These are phyloP conservation scores for Pollenia amentaria DNA, from an alignment of 2,888 invertebrate species.

Conservation along the genomic window DNA sequence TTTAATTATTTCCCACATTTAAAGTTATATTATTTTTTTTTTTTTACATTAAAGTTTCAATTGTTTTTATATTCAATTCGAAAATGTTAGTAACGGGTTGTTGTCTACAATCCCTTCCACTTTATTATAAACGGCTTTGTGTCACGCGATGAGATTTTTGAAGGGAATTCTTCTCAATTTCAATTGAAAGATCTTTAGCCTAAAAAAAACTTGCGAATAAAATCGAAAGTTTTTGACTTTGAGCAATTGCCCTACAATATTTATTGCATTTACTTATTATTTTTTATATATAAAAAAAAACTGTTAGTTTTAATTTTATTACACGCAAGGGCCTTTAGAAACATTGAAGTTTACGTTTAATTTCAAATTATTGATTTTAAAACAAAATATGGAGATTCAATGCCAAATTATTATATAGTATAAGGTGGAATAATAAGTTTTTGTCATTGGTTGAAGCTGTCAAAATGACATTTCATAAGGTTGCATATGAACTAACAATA, in stretches of 20 bases:
- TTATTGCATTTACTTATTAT: constrained; percentile 1
- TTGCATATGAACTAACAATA: too few relatives aligned
- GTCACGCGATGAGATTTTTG: constrained; percentile 65
- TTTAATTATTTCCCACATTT: constrained; percentile 17
- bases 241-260: constrained; percentile 69
- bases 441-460: too few relatives aligned
- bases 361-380: constrained; percentile 13
- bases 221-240: constrained; percentile 68
- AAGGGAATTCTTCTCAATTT: constrained; percentile 15
- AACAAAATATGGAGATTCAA: too few relatives aligned
- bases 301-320: constrained; percentile 26
- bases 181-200: not conserved
- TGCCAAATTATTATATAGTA: too few relatives aligned
- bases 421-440: too few relatives aligned
- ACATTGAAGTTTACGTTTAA: constrained; percentile 48
- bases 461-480: too few relatives aligned
- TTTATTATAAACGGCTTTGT: constrained; percentile 39
- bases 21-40: constrained; percentile 24
- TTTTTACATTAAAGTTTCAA: constrained; percentile 11
- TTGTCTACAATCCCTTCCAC: constrained; percentile 4
- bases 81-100: not conserved
- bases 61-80: constrained; percentile 6
- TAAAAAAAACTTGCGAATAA: not conserved
- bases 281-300: not conserved
- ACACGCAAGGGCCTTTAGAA: not conserved